A percentile compares a stretch with the other conserved stretches of the same genome.
These are phyloP conservation scores for Saimiri boliviensis DNA, from an alignment of 2,113 vertebrate genomes.

Conservation along the genomic window DNA sequence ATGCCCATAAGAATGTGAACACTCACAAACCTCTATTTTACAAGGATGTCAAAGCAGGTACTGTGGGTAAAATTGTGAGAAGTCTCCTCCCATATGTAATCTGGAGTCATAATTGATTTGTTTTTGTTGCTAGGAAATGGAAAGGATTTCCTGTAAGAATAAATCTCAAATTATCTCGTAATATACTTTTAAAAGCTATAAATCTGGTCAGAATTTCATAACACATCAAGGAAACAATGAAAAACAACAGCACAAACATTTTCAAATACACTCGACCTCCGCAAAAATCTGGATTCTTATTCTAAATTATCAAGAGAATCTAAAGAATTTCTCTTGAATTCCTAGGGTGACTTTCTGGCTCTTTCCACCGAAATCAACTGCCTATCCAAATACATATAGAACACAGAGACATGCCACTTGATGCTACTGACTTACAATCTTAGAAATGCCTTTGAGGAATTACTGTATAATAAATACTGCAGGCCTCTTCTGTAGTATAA, in stretches of 20 bases:
- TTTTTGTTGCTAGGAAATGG: constrained; percentile 67
- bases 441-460: constrained; percentile 19
- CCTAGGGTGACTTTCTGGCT: constrained; percentile 52
- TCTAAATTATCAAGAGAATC: constrained; percentile 68
- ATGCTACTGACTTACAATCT: not conserved
- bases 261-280: constrained; percentile 54
- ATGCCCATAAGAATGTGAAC: not conserved
- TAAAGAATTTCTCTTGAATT: constrained; percentile 68
- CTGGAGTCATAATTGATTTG: constrained; percentile 46
- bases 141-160: constrained; percentile 69
- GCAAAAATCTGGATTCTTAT: constrained; percentile 44
- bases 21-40: not conserved
- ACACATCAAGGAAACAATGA: constrained; percentile 66
- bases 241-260: constrained; percentile 64
- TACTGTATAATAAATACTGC: not conserved
- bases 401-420: not conserved
- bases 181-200: constrained; percentile 45
- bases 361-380: constrained; percentile 37
- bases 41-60: not conserved
- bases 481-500: not conserved
- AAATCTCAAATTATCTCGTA: constrained; percentile 69
- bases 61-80: not conserved
- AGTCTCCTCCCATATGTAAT: constrained; percentile 12
- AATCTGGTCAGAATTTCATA: constrained; percentile 55
- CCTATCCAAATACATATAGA: not conserved